These are phyloP conservation scores for Heliopora coerulea DNA, from an alignment of 92 coral and sea anemone species.

Conservation along the genomic window DNA sequence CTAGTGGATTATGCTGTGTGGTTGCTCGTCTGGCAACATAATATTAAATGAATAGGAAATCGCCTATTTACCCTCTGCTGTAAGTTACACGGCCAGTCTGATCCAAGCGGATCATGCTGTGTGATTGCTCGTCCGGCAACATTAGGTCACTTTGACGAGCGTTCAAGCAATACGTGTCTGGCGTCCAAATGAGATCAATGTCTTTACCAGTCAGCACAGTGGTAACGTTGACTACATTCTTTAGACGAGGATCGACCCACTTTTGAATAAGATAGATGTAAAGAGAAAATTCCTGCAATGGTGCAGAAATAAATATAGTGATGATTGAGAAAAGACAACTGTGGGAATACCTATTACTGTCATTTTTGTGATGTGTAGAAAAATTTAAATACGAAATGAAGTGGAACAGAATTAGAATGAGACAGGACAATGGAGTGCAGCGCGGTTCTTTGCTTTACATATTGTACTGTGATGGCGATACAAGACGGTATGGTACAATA, in stretches of 20 bases:
- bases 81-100: slow-evolving; percentile 61
- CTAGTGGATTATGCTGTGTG: no score
- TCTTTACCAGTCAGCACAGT: slow-evolving; percentile 59
- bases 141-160: slow-evolving; percentile 70
- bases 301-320: background rate
- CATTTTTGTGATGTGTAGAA: no score
- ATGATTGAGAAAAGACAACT: no score
- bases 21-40: no score
- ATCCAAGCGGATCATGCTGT: slow-evolving; percentile 50
- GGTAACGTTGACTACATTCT: slow-evolving; percentile 57
- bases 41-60: no score
- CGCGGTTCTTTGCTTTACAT: no score
- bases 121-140: slow-evolving; percentile 55
- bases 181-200: slow-evolving; percentile 63
- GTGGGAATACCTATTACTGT: no score
- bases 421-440: no score
- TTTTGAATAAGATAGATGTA: slow-evolving; percentile 69
- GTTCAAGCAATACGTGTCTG: slow-evolving; percentile 74
- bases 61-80: slow-evolving; percentile 72
- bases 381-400: no score
- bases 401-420: no score
- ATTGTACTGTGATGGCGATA: no score
- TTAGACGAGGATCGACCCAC: slow-evolving; percentile 76
- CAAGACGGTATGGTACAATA: no score
- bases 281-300: slow-evolving; percentile 65